A percentile compares a stretch with the other conserved stretches of the same genome.
Conservation (phyloP, 2,888 invertebrate species). For the Atrina japonica region DNA sequence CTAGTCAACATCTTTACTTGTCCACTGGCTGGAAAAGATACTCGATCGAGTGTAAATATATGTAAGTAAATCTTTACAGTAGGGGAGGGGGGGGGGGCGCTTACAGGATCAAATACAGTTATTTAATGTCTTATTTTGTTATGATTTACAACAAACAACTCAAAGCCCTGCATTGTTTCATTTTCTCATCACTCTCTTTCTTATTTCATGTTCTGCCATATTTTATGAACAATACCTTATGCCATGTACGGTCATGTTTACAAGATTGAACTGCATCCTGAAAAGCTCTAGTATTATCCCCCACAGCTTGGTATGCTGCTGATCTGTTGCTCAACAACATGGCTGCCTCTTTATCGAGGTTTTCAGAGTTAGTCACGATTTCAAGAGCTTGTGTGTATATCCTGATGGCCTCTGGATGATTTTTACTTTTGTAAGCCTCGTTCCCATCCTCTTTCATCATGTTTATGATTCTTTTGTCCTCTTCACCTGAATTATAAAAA, state of each 20-base stretch:
- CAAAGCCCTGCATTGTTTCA: too few species aligned
- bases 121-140: too few species aligned
- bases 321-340: slow-evolving; percentile 60
- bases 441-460: slow-evolving; percentile 54
- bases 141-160: too few species aligned
- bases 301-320: slow-evolving; percentile 44
- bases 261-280: slow-evolving; percentile 52
- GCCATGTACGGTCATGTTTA: slow-evolving; percentile 46
- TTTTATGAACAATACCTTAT: slow-evolving; percentile 60
- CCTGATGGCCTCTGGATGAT: slow-evolving; percentile 45
- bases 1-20: too few species aligned
- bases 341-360: slow-evolving; percentile 53
- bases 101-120: too few species aligned
- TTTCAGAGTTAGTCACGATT: slow-evolving; percentile 40
- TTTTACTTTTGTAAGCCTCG: slow-evolving; percentile 42
- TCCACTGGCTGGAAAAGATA: too few species aligned
- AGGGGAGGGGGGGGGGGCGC: too few species aligned
- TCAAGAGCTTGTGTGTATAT: slow-evolving; percentile 53
- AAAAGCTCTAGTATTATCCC: slow-evolving; percentile 43
- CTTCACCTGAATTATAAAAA: slow-evolving; percentile 44
- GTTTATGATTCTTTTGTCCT: slow-evolving; percentile 44
- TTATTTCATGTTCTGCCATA: too few species aligned
- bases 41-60: too few species aligned
- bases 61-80: too few species aligned
- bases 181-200: too few species aligned